Percentiles rank a stretch among this genome's conserved stretches.
phyloP scores from a whole-genome alignment of 2,888 invertebrate species.

The Cataglyphis altisquamis region DNA sequence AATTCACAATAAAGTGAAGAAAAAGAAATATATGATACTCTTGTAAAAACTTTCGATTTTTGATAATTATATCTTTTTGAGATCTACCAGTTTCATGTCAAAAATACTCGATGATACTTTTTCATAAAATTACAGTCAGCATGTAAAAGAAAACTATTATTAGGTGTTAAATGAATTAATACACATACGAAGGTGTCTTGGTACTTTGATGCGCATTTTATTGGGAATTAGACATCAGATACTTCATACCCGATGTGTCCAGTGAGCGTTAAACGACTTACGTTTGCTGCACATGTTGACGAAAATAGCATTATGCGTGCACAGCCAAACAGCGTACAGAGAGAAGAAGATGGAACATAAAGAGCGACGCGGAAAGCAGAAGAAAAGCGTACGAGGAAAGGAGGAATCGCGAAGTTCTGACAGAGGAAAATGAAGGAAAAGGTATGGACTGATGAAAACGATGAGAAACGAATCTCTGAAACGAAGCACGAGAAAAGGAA shows the following conservation, averaged over 20 bases:
- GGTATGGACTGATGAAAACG: background rate
- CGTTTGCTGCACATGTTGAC: constrained; percentile 65
- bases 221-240: constrained; percentile 40
- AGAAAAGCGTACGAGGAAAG: constrained; percentile 2
- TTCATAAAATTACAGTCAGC: background rate
- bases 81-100: background rate
- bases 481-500: constrained; percentile 40
- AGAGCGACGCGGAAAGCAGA: constrained; percentile 16
- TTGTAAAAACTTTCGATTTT: background rate
- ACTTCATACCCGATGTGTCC: constrained; percentile 63
- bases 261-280: constrained; percentile 69
- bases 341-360: constrained; percentile 39
- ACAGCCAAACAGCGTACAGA: constrained; percentile 32
- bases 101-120: background rate
- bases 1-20: background rate
- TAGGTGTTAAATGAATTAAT: constrained; percentile 20
- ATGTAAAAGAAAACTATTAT: constrained; percentile 18
- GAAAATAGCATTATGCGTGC: constrained; percentile 69
- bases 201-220: constrained; percentile 46
- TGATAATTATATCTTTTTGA: background rate
- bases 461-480: constrained; percentile 50
- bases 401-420: constrained; percentile 25
- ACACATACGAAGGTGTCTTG: background rate
- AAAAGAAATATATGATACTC: background rate
- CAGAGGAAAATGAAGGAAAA: constrained; percentile 16